Evolutionary conservation across 2,113 vertebrate genomes (phyloP), one percentile per base, ranked within the genome.

Genomic region (Rhinolophus sinicus): DNA sequence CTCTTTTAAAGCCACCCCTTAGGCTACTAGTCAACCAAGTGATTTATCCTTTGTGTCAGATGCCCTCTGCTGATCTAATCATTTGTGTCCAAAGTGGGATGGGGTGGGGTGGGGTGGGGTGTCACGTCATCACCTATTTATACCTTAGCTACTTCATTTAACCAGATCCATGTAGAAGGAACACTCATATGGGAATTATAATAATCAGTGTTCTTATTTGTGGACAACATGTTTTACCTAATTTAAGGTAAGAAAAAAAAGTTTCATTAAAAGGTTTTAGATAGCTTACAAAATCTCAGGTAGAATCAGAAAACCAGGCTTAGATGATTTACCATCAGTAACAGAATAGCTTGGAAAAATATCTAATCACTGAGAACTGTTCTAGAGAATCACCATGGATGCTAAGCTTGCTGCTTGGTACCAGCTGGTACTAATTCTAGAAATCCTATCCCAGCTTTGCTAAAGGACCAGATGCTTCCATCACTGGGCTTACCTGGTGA

Each of bases 201-300:
- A 11, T 30, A 47, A 44, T 60, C 24, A 64, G 28, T 35, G 21
- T 64, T 86, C 24, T 76, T 78, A 60, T 47, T 62, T 89, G 10
- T 52, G 12, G 26, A 9, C n/a, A 67, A 65, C 16, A 91, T 80
- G 54, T 47, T 89, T 33, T 52, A 84, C 24, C 58, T 50, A 60
- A 54, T 80, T 75, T 80, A 80, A 69, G 13, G 33, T 64, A 67
- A 47, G 40, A 77, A 92, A 35, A 60, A 58, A 85, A 77, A 18
- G 58, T 44, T 69, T 92, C 67, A 76, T 1, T 60, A n/a, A 78
- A 62, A 80, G 4, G 8, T 75, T 69, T 54, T 81, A 75, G 21
- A 54, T 30, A 70, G 35, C 40, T 95, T 88, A 5, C 3, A 96
- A 91, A 89, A 93, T 82, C 22, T 93, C 70, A 80, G 24, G 8